A percentile compares a stretch with the other conserved stretches of the same genome.
These are phyloP conservation scores for Leistus spinibarbis DNA, from an alignment of 2,888 invertebrate species.

Conservation along the genomic window DNA sequence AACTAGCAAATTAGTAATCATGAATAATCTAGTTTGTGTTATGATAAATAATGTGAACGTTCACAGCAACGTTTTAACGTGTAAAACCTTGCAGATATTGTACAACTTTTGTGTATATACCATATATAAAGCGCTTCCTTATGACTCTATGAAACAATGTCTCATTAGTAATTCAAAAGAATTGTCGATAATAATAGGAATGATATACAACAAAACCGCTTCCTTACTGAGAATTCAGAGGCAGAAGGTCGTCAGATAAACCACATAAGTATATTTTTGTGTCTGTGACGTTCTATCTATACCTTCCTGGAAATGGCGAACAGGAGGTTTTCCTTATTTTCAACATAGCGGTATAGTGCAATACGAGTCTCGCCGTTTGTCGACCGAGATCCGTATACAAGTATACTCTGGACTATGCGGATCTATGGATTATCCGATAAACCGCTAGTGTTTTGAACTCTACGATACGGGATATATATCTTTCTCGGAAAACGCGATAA, in stretches of 20 bases:
- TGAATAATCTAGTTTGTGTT: too few relatives aligned
- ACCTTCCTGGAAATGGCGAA: constrained; percentile 24
- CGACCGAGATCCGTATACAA: constrained; percentile 12
- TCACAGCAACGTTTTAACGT: too few relatives aligned
- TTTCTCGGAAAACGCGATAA: not conserved
- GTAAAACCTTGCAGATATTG: too few relatives aligned
- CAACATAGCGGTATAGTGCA: constrained; percentile 14
- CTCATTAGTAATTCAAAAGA: constrained; percentile 14
- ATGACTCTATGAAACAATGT: constrained; percentile 7
- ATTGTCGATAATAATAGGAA: not conserved
- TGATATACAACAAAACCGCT: not conserved
- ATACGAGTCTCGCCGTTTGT: not conserved
- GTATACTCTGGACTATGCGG: constrained; percentile 3
- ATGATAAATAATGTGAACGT: too few relatives aligned
- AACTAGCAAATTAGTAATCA: too few relatives aligned
- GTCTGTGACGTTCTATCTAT: not conserved
- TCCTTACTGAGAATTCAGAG: not conserved
- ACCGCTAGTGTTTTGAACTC: constrained; percentile 19
- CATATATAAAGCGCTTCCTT: too few relatives aligned
- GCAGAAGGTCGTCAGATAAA: not conserved
- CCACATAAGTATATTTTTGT: not conserved
- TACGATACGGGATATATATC: not conserved
- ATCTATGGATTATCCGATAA: constrained; percentile 18
- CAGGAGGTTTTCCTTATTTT: constrained; percentile 24
- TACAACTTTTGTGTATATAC: too few relatives aligned